These are phyloP conservation scores for Hypotaenidia philippensis DNA, from an alignment of 2,797 vertebrate genomes.

Conservation along the genomic window DNA sequence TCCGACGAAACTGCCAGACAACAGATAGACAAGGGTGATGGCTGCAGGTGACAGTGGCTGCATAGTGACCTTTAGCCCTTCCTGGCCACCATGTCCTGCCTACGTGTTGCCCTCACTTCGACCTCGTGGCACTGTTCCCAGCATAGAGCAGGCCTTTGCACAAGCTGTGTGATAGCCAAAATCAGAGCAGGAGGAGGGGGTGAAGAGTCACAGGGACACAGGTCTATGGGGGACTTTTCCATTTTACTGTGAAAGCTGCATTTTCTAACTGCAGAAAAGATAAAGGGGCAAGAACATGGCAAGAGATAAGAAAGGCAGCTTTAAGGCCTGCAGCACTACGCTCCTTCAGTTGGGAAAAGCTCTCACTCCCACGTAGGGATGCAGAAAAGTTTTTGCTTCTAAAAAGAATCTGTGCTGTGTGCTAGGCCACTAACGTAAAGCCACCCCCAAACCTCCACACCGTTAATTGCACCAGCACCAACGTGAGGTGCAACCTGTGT, in stretches of 20 bases:
- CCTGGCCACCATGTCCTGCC: not conserved
- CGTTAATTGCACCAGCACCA: not conserved
- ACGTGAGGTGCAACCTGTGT: not conserved
- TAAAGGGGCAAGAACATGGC: not conserved
- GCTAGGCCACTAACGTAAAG: not conserved
- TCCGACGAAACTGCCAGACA: not conserved
- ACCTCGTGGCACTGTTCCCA: not conserved
- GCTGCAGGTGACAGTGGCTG: not conserved
- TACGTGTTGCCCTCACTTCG: accelerated
- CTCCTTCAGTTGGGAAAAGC: not conserved
- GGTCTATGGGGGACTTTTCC: not conserved
- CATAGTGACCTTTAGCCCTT: not conserved
- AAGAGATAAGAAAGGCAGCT: not conserved
- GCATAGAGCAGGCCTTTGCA: not conserved
- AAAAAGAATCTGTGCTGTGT: not conserved
- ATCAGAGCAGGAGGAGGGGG: not conserved
- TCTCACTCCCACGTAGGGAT: not conserved
- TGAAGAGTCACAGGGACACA: not conserved
- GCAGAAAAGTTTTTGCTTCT: not conserved
- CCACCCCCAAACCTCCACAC: not conserved
- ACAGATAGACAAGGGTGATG: not conserved
- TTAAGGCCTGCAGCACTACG: not conserved
- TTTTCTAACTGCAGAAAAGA: not conserved
- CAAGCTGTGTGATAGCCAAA: not conserved
- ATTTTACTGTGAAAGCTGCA: not conserved